A percentile compares a stretch with the other conserved stretches of the same genome.
Evolutionary conservation across 53 echinoderm and acorn worm genomes (phyloP).

Genomic region (Patiria pectinifera): DNA sequence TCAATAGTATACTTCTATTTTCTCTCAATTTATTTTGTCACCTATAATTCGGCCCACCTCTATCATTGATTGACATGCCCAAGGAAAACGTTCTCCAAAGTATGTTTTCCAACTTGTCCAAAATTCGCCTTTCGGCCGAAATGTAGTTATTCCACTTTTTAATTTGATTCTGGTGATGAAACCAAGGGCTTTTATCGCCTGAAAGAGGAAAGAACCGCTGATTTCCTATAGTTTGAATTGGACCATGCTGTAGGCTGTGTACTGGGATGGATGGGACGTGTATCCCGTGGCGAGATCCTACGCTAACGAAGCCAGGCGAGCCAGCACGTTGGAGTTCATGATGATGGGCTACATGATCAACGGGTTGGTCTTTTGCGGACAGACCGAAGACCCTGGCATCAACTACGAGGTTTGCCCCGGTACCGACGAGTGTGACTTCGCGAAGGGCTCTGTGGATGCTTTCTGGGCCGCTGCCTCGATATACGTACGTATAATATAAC

Average conservation of each 20-base stretch:
- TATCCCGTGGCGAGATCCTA: constrained; percentile 76
- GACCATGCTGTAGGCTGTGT: constrained; percentile 53
- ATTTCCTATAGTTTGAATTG: no score
- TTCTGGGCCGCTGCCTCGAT: constrained; percentile 75
- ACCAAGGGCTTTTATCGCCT: no score
- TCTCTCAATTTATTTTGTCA: no score
- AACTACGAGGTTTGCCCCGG: constrained; percentile 67
- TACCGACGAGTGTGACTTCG: constrained; percentile 44
- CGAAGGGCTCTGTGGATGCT: constrained; percentile 51
- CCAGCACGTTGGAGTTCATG: constrained; percentile 71
- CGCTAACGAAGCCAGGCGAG: constrained; percentile 72
- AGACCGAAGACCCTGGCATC: constrained; percentile 61
- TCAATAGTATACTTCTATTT: background rate
- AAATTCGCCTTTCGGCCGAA: no score
- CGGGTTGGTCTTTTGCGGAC: constrained; percentile 69
- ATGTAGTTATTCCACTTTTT: no score
- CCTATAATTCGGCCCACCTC: no score
- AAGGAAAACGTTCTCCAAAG: no score
- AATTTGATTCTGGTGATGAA: no score
- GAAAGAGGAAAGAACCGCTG: no score
- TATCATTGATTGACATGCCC: no score
- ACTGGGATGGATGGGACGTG: constrained; percentile 90
- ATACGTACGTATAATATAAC: constrained; percentile 17
- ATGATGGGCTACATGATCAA: constrained; percentile 82
- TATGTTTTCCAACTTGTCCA: no score